Percentiles rank a stretch among this genome's conserved stretches.
Evolutionary conservation across 2,113 vertebrate species (phyloP).

Genomic region (human): GRCh38 chr5:136063001-136063500

Average conservation of each 20-base stretch:
- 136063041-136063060: background rate
- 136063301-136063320: slow-evolving; percentile 76
- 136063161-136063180: background rate
- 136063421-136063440: background rate
- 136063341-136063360: background rate
- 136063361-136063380: slow-evolving; percentile 31
- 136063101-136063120: background rate
- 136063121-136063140: background rate
- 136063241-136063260: background rate
- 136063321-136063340: slow-evolving; percentile 69
- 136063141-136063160: background rate
- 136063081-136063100: background rate
- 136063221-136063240: slow-evolving; percentile 17
- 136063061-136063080: background rate
- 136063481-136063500: slow-evolving; percentile 9
- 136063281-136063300: slow-evolving; percentile 73
- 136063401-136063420: background rate
- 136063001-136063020: background rate
- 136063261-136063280: slow-evolving; percentile 53
- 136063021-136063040: background rate
- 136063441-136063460: background rate
- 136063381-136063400: background rate
- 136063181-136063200: slow-evolving; percentile 84
- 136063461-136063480: background rate
- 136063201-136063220: slow-evolving; percentile 84